Base-by-base conservation (phyloP, 1,140 invertebrate species). In the Cydia strobilella region DNA sequence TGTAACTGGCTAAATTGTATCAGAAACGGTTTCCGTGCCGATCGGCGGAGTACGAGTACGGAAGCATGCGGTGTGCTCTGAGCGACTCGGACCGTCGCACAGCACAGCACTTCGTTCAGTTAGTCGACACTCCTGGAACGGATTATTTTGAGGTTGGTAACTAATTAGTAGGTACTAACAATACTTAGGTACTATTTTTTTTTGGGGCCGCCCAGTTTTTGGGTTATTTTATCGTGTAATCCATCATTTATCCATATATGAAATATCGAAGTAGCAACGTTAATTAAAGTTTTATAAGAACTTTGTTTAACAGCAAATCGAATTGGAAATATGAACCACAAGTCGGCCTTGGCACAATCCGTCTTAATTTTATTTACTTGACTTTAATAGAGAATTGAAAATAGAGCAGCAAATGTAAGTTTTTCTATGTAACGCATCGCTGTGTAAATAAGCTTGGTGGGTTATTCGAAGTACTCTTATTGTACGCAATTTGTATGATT, bases 31-130 rank as follows among this genome's bases (percentile, higher is more conserved):
- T 98, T 90, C 96, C 96, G 12, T 98, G 98, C 85, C 95, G 98
- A 5, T 98, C 97, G 2, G 96, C 97, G 12, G 97, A 98, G 90
- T 99, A 98, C 91, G 98, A 98, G 87, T 98, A 98, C 93, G 96
- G 97, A 42, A 98, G 97, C 35, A 95, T 98, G 78, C 96, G 98
- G 82, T 98, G 98, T 84, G 96, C 97, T 75, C 94, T 98, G 15
- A 97, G 97, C 84, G 97, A 98, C 84, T 96, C 97, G 5, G 98
- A 98, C 88, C 93, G 98, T 20, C 94, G 98, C 77, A 97, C 97
- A 0, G 96, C 96, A 0, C 96, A 96, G 0, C 96, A 97, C 85
- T 96, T 96, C 84, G 95, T 96, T 2, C 97, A 98, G 83, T 95
- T 98, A 76, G 96, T 97, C 2, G 97, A 98, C 81, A 96, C 97